These are phyloP conservation scores for Xanthia togata DNA, from an alignment of 2,888 invertebrate species.

Conservation along the genomic window DNA sequence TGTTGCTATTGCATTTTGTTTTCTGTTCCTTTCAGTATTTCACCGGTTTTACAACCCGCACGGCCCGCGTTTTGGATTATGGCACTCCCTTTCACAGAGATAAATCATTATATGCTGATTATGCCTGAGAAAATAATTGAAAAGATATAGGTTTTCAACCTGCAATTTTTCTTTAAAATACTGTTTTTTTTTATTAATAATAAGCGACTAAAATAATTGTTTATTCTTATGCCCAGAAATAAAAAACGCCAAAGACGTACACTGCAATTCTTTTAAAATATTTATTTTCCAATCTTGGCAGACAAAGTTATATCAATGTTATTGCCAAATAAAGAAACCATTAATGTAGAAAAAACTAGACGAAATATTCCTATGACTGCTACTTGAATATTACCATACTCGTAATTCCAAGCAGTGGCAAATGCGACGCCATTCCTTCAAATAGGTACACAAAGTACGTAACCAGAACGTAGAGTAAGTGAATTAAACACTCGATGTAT, in stretches of 20 bases:
- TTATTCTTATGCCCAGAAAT: background rate
- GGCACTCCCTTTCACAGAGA: too few species aligned
- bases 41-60: background rate
- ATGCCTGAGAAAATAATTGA: background rate
- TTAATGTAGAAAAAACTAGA: background rate
- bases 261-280: too few species aligned
- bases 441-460: slow-evolving; percentile 65
- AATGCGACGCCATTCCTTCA: slow-evolving; percentile 24
- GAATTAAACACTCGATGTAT: slow-evolving; percentile 82
- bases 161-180: background rate
- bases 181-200: too few species aligned
- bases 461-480: slow-evolving; percentile 72
- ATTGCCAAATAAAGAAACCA: background rate
- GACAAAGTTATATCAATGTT: background rate
- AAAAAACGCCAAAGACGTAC: background rate
- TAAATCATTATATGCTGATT: too few species aligned
- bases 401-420: slow-evolving; percentile 23
- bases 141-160: too few species aligned
- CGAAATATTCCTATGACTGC: background rate
- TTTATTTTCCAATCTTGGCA: background rate
- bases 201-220: background rate
- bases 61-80: too few species aligned
- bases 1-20: background rate
- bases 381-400: background rate
- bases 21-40: background rate